Conservation (phyloP, 2,113 vertebrate species). For the Ranitomeya imitator region DNA sequence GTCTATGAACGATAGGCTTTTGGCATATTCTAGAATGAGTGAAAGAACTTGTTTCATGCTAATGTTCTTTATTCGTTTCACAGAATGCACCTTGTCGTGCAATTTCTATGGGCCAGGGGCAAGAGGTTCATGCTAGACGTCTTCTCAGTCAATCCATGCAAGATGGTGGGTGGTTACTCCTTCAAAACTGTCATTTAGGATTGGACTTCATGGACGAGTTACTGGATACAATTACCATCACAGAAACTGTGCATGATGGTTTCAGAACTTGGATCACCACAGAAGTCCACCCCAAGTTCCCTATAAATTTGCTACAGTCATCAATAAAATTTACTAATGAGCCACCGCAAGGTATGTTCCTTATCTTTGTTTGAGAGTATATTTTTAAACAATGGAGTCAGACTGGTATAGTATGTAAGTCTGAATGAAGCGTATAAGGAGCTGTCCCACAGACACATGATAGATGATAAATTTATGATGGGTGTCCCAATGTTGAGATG, state of each 20-base stretch:
- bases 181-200: constrained; percentile 87
- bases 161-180: constrained; percentile 83
- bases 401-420: too few relatives aligned
- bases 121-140: constrained; percentile 80
- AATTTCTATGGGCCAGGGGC: constrained; percentile 87
- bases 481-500: too few relatives aligned
- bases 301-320: constrained; percentile 82
- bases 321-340: constrained; percentile 88
- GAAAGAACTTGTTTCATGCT: neutral
- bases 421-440: too few relatives aligned
- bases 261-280: constrained; percentile 84
- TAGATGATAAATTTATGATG: too few relatives aligned
- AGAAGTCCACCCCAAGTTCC: constrained; percentile 77
- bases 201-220: constrained; percentile 81
- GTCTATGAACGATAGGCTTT: neutral
- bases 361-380: neutral
- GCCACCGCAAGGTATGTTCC: constrained; percentile 76
- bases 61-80: neutral
- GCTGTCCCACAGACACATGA: too few relatives aligned
- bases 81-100: constrained; percentile 74
- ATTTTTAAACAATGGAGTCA: neutral
- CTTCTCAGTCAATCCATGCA: constrained; percentile 77
- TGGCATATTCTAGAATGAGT: neutral
- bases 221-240: constrained; percentile 71
- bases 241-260: constrained; percentile 67